Percentiles rank a stretch among this genome's conserved stretches.
phyloP scores from a whole-genome alignment of 1,140 invertebrate species.

The Eufriesea mexicana region DNA sequence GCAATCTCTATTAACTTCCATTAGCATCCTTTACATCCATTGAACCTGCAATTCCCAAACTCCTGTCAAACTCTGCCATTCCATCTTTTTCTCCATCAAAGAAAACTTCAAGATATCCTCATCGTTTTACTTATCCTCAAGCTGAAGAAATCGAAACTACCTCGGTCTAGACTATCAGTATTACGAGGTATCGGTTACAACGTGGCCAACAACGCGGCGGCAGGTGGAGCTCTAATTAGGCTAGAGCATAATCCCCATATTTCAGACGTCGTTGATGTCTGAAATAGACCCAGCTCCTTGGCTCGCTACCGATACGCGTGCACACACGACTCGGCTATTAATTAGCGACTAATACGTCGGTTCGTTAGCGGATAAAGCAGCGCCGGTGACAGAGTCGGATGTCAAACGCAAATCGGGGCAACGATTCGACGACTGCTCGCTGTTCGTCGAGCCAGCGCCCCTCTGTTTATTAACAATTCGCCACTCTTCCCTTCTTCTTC shows the following conservation, averaged over 20 bases:
- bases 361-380: constrained; percentile 58
- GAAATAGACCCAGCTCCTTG: not conserved
- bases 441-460: not conserved
- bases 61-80: no score
- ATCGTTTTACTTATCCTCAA: no score
- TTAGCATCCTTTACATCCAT: no score
- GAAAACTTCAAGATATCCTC: not conserved
- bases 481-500: constrained; percentile 24
- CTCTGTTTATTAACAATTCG: constrained; percentile 56
- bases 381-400: not conserved
- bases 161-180: not conserved
- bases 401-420: constrained; percentile 47
- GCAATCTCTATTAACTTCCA: no score
- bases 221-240: constrained; percentile 51
- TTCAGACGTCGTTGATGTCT: not conserved
- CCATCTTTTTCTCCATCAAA: no score
- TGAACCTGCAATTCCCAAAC: no score
- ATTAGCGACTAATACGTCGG: constrained; percentile 62
- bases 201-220: constrained; percentile 6
- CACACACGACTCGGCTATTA: constrained; percentile 50
- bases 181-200: constrained; percentile 14
- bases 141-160: not conserved
- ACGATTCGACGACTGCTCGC: constrained; percentile 19
- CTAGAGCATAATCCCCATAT: constrained; percentile 21
- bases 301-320: constrained; percentile 1